Conservation (phyloP, 1,140 invertebrate species). For the Megalopta genalis region DNA sequence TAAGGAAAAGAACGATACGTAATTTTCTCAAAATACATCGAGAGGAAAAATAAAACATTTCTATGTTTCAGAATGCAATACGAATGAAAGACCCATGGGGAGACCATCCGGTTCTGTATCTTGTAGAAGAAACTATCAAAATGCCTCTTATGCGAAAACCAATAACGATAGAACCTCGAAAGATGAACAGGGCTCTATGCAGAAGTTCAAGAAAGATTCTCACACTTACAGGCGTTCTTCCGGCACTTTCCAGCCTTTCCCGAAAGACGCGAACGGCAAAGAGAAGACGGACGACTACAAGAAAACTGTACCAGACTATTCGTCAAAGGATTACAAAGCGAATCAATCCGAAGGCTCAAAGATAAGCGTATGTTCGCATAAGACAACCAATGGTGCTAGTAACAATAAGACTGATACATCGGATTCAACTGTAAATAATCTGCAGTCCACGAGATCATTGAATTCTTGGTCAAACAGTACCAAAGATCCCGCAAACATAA, state of each 20-base stretch:
- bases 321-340: slow-evolving; percentile 23
- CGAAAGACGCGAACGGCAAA: slow-evolving; percentile 16
- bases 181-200: slow-evolving; percentile 29
- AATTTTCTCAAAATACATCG: not conserved
- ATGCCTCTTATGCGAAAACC: not conserved
- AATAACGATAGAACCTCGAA: slow-evolving; percentile 3
- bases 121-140: slow-evolving; percentile 23
- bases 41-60: not conserved
- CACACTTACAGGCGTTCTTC: slow-evolving; percentile 28
- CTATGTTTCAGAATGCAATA: not conserved
- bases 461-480: slow-evolving; percentile 29
- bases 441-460: slow-evolving; percentile 33
- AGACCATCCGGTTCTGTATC: slow-evolving; percentile 6
- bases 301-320: slow-evolving; percentile 20
- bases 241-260: not conserved
- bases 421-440: slow-evolving; percentile 33
- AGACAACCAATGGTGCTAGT: slow-evolving; percentile 35
- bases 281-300: slow-evolving; percentile 22
- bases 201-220: slow-evolving; percentile 32
- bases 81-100: not conserved
- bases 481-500: slow-evolving; percentile 31
- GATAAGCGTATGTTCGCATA: slow-evolving; percentile 12
- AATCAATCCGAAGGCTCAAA: slow-evolving; percentile 24
- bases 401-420: slow-evolving; percentile 42
- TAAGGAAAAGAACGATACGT: slow-evolving; percentile 19